phyloP scores from a whole-genome alignment of 2,797 vertebrate genomes.

The Erethizon dorsatum region DNA sequence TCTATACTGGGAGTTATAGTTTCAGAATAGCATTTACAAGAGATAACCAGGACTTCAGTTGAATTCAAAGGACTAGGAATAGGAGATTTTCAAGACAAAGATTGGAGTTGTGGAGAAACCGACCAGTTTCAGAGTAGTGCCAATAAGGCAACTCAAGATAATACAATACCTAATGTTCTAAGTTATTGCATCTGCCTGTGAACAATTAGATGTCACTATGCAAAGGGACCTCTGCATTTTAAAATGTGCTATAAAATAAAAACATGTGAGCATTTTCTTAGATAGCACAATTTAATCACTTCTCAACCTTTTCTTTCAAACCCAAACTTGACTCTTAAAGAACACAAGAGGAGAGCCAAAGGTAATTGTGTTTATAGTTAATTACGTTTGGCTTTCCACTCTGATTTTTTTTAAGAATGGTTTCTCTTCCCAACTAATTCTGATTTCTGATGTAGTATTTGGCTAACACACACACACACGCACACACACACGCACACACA shows the following conservation, averaged over 20 bases:
- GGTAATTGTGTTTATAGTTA: background rate
- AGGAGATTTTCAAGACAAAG: background rate
- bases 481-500: background rate
- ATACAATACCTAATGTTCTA: background rate
- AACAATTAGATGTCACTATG: background rate
- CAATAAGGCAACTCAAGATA: background rate
- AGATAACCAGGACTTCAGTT: background rate
- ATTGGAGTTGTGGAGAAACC: background rate
- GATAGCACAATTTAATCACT: background rate
- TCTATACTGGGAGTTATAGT: background rate
- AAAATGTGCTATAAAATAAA: slow-evolving; percentile 35
- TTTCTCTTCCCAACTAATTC: background rate
- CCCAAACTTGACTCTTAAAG: background rate
- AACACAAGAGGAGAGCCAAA: background rate
- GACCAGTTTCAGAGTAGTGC: background rate
- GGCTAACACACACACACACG: background rate
- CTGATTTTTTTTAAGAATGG: background rate
- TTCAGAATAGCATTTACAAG: slow-evolving; percentile 26
- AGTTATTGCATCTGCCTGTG: background rate
- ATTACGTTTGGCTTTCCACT: background rate
- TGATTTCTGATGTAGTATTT: slow-evolving; percentile 27
- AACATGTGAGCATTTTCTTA: background rate
- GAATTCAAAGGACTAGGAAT: background rate
- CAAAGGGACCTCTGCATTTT: background rate
- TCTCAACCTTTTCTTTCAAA: slow-evolving; percentile 47